phyloP scores from a whole-genome alignment of 2,888 invertebrate species.

The Doris montereyensis region DNA sequence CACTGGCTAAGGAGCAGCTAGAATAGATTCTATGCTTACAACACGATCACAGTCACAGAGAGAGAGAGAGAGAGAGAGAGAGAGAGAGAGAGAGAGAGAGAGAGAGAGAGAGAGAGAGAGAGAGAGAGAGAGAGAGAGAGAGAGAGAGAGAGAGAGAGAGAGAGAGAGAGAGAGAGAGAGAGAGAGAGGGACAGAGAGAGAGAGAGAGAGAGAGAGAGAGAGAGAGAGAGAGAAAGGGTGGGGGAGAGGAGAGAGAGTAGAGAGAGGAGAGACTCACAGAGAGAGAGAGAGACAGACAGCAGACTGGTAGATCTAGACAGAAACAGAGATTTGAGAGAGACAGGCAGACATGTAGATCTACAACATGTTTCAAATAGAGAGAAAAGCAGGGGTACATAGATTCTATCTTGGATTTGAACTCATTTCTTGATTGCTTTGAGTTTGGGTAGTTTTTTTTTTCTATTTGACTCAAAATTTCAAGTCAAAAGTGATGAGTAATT shows the following conservation, averaged over 20 bases:
- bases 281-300: no score
- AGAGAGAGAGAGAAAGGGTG: neutral
- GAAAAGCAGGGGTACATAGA: no score
- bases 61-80: neutral
- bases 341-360: no score
- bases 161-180: neutral
- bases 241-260: neutral
- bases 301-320: no score
- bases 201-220: neutral
- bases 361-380: no score
- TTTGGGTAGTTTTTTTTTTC: no score
- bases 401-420: no score
- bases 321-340: no score
- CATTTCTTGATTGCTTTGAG: no score
- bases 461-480: constrained; percentile 12
- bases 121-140: neutral
- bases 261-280: neutral
- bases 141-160: neutral
- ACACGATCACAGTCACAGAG: no score
- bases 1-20: no score
- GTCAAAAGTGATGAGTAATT: constrained; percentile 7
- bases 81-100: neutral
- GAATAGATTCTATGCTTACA: no score
- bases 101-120: neutral
- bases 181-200: neutral